phyloP scores from a whole-genome alignment of 2,797 vertebrate species.

The Onychomys torridus region DNA sequence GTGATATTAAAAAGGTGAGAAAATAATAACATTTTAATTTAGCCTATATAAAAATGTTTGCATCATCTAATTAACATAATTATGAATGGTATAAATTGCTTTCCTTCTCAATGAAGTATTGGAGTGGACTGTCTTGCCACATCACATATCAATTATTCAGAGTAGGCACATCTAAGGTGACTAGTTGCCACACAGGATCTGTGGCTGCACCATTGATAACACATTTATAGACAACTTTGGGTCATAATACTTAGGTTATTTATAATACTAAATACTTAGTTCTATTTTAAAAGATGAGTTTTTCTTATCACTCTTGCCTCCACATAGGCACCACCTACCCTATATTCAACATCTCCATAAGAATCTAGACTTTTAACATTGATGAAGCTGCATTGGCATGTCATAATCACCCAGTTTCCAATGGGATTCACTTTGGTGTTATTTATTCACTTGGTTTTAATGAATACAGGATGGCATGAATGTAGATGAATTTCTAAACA shows the following conservation, averaged over 20 bases:
- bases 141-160: not conserved
- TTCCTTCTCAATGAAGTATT: not conserved
- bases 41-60: conserved; percentile 16
- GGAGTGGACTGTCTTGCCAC: not conserved
- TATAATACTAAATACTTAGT: not conserved
- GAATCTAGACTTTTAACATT: not conserved
- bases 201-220: not conserved
- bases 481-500: too few relatives aligned
- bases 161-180: not conserved
- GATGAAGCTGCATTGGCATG: not conserved
- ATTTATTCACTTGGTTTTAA: not conserved
- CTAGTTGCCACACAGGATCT: not conserved
- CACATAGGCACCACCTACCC: not conserved
- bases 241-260: not conserved
- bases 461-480: not conserved
- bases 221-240: not conserved
- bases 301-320: rapidly evolving
- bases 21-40: conserved; percentile 26
- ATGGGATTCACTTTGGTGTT: not conserved
- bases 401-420: not conserved
- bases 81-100: not conserved
- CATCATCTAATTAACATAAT: not conserved
- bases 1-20: not conserved
- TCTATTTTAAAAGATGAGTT: not conserved
- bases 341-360: not conserved